Evolutionary conservation across 2,113 vertebrate species (phyloP).

Genomic region (Hepsetus odoe): DNA sequence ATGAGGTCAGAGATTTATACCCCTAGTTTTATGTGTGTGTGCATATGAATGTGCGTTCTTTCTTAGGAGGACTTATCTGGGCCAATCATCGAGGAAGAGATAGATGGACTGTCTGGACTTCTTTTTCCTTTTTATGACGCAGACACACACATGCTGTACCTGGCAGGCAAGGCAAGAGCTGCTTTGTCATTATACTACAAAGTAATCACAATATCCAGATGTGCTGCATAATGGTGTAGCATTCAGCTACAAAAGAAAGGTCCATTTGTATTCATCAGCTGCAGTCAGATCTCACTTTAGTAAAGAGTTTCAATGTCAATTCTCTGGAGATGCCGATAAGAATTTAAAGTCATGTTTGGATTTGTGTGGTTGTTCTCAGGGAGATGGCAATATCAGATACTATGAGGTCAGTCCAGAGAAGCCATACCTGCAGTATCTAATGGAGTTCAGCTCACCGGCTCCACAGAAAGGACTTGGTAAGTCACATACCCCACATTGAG

Average conservation of each 20-base stretch:
- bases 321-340: neutral
- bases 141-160: conserved; percentile 81
- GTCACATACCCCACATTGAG: conserved; percentile 49
- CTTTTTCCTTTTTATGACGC: conserved; percentile 83
- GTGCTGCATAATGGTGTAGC: neutral
- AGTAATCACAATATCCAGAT: neutral
- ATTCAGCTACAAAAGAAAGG: neutral
- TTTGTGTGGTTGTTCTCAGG: conserved; percentile 65
- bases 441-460: conserved; percentile 85
- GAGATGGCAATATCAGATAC: conserved; percentile 86
- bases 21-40: neutral
- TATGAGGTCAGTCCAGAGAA: conserved; percentile 83
- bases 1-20: too few relatives aligned
- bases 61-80: conserved; percentile 79
- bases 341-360: neutral
- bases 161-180: conserved; percentile 80
- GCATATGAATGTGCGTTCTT: neutral
- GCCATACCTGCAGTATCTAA: conserved; percentile 85
- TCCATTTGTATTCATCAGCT: neutral
- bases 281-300: neutral
- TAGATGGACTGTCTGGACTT: conserved; percentile 81
- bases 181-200: conserved; percentile 46
- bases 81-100: conserved; percentile 81
- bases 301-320: neutral
- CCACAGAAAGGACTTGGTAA: conserved; percentile 86